Evolutionary conservation across 2,888 invertebrate species (phyloP).

Genomic region (Creontiades dilutus): DNA sequence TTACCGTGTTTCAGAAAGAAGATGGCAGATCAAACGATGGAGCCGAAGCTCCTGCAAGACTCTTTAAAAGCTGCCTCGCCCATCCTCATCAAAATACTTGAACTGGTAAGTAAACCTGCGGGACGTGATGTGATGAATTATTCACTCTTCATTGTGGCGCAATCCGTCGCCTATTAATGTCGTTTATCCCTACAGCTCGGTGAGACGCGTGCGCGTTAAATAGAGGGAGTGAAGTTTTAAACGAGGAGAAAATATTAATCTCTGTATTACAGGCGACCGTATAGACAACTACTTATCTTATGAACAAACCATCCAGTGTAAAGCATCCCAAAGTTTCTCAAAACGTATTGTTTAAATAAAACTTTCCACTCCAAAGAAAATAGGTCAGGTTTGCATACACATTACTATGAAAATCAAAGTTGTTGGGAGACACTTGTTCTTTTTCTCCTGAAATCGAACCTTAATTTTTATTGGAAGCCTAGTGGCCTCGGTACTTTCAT

Average conservation of each 20-base stretch:
- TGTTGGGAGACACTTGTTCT: too few species aligned
- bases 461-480: too few species aligned
- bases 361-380: too few species aligned
- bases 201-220: background rate
- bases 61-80: constrained; percentile 79
- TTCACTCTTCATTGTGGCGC: constrained; percentile 52
- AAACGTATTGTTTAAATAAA: too few species aligned
- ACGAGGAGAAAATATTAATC: background rate
- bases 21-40: constrained; percentile 70
- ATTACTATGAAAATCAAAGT: too few species aligned
- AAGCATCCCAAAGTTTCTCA: too few species aligned
- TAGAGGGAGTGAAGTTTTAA: background rate
- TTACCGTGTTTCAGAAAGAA: constrained; percentile 68
- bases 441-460: too few species aligned
- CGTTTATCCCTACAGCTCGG: background rate
- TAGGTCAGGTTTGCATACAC: too few species aligned
- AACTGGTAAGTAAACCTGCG: constrained; percentile 81
- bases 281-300: too few species aligned
- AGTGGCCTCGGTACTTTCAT: too few species aligned
- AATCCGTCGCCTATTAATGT: background rate
- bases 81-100: constrained; percentile 81
- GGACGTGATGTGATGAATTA: constrained; percentile 33
- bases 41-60: constrained; percentile 71
- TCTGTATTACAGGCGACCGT: too few species aligned
- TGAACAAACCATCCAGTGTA: too few species aligned